Evolutionary conservation across 2,888 invertebrate genomes (phyloP).

Genomic region (Lepidochrysops patricia): DNA sequence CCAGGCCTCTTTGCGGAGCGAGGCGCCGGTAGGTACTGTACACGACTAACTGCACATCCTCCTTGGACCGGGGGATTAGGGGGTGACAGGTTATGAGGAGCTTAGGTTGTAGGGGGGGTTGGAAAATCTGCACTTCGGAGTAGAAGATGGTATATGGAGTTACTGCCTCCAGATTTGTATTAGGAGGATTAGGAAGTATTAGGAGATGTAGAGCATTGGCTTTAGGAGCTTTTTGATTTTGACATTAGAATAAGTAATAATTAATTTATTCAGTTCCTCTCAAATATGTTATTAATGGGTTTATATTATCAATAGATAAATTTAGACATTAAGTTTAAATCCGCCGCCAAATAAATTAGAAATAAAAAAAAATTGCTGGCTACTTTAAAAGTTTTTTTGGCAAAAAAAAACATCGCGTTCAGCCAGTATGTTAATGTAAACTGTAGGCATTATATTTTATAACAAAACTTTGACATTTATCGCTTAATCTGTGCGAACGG

Average conservation of each 20-base stretch:
- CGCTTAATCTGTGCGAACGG: conserved; percentile 37
- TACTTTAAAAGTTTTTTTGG: neutral
- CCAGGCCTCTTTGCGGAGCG: conserved; percentile 36
- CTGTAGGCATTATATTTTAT: conserved; percentile 12
- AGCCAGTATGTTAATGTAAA: conserved; percentile 28
- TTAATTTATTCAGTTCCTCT: too few species aligned
- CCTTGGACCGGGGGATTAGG: neutral
- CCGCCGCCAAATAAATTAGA: too few species aligned
- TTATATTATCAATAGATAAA: neutral
- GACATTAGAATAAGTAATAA: too few species aligned
- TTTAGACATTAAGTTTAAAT: neutral
- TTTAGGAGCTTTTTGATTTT: too few species aligned
- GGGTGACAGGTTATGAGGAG: neutral
- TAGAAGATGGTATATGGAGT: too few species aligned
- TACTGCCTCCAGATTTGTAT: too few species aligned
- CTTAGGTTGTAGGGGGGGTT: neutral
- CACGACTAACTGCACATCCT: neutral
- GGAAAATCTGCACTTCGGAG: too few species aligned
- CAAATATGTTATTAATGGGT: neutral
- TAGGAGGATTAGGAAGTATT: too few species aligned
- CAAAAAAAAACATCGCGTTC: neutral
- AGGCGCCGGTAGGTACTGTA: conserved; percentile 28
- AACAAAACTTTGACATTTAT: conserved; percentile 37
- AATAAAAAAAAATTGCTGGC: neutral
- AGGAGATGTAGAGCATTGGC: too few species aligned